These are phyloP conservation scores for Probosciger aterrimus DNA, from an alignment of 2,113 vertebrate species.

Conservation along the genomic window DNA sequence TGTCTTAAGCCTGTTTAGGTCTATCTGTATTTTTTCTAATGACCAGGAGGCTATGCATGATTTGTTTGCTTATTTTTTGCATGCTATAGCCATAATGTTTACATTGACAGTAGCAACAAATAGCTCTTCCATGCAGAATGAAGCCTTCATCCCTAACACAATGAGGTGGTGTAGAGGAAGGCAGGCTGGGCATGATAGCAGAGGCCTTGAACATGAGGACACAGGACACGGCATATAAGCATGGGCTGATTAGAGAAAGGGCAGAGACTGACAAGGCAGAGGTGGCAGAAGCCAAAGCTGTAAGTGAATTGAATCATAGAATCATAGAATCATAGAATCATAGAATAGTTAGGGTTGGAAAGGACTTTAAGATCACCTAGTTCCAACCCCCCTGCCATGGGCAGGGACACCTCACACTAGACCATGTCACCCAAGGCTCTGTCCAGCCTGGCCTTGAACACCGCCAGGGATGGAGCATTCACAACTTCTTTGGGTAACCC, in stretches of 20 bases:
- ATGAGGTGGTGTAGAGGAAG: background rate
- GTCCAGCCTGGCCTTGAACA: too few species aligned
- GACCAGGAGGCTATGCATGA: background rate
- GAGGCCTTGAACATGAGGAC: background rate
- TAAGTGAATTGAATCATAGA: background rate
- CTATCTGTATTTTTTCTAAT: background rate
- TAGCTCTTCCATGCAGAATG: background rate
- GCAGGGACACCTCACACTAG: too few species aligned
- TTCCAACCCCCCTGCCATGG: too few species aligned
- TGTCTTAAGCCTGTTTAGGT: background rate
- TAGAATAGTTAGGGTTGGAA: too few species aligned
- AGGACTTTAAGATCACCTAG: too few species aligned
- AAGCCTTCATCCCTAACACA: background rate
- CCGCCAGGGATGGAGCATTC: too few species aligned
- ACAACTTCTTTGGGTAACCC: too few species aligned
- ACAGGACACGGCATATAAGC: rapidly evolving
- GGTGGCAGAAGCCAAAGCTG: background rate
- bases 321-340: too few species aligned
- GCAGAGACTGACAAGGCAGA: background rate
- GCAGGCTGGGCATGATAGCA: background rate
- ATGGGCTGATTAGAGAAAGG: background rate
- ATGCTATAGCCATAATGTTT: background rate
- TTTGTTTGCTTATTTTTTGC: background rate
- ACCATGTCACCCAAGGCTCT: too few species aligned
- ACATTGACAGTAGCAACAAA: background rate